Conservation (phyloP, 2,888 invertebrate species). For the Koerneria pararmatus region DNA sequence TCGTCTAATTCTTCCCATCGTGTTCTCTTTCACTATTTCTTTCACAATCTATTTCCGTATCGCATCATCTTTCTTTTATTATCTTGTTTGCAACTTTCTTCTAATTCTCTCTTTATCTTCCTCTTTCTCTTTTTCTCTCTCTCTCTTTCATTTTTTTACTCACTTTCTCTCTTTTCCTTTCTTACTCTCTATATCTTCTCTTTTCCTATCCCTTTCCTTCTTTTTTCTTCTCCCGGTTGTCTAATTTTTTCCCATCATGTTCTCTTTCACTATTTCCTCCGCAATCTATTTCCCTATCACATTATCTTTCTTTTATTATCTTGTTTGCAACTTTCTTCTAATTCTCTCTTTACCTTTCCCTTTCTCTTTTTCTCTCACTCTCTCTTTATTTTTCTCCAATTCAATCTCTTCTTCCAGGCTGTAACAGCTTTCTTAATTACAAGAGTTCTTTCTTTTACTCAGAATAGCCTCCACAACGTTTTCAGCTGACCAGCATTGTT, state of each 20-base stretch:
- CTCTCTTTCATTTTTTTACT: background rate
- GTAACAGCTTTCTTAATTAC: too few relatives aligned
- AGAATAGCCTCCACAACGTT: too few relatives aligned
- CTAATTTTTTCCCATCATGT: constrained; percentile 1
- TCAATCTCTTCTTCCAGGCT: too few relatives aligned
- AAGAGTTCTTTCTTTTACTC: too few relatives aligned
- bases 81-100: too few relatives aligned
- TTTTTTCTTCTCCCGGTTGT: background rate
- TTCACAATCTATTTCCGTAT: constrained; percentile 8
- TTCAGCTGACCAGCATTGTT: too few relatives aligned
- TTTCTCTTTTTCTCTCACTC: background rate
- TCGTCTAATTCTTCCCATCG: background rate
- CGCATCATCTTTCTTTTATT: too few relatives aligned
- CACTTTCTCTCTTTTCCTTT: background rate
- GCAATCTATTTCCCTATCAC: constrained; percentile 3
- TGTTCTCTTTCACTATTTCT: background rate
- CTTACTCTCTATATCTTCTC: background rate
- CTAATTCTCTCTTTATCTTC: background rate
- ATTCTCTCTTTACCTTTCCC: background rate
- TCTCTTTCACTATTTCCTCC: background rate
- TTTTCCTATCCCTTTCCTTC: background rate
- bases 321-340: constrained; percentile 1
- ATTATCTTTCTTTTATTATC: background rate
- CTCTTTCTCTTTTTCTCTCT: background rate
- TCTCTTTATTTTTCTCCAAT: background rate